Conservation (phyloP, 1,140 invertebrate species). For the Lithobius niger region DNA sequence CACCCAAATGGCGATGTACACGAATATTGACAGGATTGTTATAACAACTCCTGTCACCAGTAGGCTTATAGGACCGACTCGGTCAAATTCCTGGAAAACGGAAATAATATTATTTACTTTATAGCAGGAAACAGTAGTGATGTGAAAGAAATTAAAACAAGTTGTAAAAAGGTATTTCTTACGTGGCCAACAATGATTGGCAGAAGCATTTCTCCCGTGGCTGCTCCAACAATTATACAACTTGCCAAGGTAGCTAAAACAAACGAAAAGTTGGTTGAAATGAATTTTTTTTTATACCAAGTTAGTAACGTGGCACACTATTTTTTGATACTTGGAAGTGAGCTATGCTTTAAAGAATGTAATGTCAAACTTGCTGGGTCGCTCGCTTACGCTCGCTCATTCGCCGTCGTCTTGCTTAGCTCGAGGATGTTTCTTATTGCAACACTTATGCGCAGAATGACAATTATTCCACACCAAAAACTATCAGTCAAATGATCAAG, state of each 20-base stretch:
- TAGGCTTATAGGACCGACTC: constrained; percentile 29
- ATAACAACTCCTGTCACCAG: constrained; percentile 30
- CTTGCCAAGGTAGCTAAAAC: constrained; percentile 33
- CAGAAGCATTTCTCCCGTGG: constrained; percentile 33
- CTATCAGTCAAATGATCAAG: no score
- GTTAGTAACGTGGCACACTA: no score
- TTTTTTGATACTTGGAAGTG: no score
- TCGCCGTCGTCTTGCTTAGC: no score
- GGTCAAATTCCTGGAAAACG: constrained; percentile 29
- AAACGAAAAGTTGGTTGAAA: constrained; percentile 11
- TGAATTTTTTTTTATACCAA: no score
- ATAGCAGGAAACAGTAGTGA: neutral
- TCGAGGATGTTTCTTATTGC: no score
- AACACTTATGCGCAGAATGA: no score
- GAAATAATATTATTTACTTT: neutral
- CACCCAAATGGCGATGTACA: constrained; percentile 27
- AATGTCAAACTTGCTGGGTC: no score
- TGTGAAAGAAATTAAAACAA: neutral
- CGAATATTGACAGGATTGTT: constrained; percentile 25
- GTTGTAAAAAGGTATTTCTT: constrained; percentile 19
- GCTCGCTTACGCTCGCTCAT: no score
- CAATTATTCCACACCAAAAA: no score
- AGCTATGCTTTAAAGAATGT: no score
- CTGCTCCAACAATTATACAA: constrained; percentile 32
- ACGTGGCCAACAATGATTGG: constrained; percentile 37